Evolutionary conservation across 1,140 invertebrate genomes (phyloP).

Genomic region (Hermetia illucens): DNA sequence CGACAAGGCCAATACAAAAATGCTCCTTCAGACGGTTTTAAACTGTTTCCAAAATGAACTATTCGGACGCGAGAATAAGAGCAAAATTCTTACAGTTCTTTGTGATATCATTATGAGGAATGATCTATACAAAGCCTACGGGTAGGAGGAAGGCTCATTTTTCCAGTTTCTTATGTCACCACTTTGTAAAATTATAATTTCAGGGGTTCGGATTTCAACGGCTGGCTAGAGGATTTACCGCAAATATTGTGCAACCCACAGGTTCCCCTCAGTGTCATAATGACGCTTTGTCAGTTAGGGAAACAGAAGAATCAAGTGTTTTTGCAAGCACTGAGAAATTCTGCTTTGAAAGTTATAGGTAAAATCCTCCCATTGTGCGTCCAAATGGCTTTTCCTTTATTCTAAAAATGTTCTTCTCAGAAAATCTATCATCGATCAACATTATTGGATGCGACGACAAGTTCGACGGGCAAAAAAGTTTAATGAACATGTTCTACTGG

Average conservation of each 20-base stretch:
- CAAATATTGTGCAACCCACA: slow-evolving; percentile 11
- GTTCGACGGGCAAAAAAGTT: slow-evolving; percentile 20
- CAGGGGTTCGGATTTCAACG: not conserved
- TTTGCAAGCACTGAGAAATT: slow-evolving; percentile 9
- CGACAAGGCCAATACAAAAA: slow-evolving; percentile 15
- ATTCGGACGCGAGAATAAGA: slow-evolving; percentile 18
- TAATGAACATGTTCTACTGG: slow-evolving; percentile 24
- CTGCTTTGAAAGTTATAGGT: not conserved
- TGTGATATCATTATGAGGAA: slow-evolving; percentile 31
- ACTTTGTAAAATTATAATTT: slow-evolving; percentile 7
- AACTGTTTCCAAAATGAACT: slow-evolving; percentile 13
- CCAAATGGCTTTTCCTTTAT: not conserved
- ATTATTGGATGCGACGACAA: slow-evolving; percentile 12
- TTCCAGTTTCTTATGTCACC: slow-evolving; percentile 14
- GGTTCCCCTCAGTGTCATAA: slow-evolving; percentile 13
- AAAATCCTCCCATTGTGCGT: not conserved
- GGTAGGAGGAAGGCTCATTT: slow-evolving; percentile 19
- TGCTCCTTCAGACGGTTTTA: slow-evolving; percentile 15
- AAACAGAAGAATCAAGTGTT: slow-evolving; percentile 20
- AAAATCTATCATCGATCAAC: slow-evolving; percentile 15
- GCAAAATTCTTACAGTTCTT: slow-evolving; percentile 25
- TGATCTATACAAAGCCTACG: slow-evolving; percentile 27
- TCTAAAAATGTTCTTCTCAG: slow-evolving; percentile 5
- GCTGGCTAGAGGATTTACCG: slow-evolving; percentile 11
- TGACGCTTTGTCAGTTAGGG: slow-evolving; percentile 19